Percentiles rank a stretch among this genome's conserved stretches.
phyloP scores from a whole-genome alignment of 2,888 invertebrate species.

The Alviniconcha strummeri region DNA sequence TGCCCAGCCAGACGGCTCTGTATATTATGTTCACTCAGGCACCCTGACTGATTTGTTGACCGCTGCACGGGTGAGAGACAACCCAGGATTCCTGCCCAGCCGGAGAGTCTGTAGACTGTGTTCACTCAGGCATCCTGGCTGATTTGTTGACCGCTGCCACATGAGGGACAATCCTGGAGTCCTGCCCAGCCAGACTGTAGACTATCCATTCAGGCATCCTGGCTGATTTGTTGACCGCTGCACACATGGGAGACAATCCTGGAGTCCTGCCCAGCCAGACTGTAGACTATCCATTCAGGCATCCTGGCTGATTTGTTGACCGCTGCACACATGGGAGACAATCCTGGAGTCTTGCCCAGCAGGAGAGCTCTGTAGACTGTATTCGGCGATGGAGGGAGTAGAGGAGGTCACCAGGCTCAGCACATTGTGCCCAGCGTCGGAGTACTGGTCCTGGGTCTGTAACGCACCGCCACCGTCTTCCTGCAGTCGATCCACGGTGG shows the following conservation, averaged over 20 bases:
- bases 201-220: neutral
- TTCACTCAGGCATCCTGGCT: conserved; percentile 1
- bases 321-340: neutral
- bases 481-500: too few relatives aligned
- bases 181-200: too few relatives aligned
- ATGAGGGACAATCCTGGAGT: too few relatives aligned
- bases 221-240: conserved; percentile 19
- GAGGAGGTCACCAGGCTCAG: conserved; percentile 7
- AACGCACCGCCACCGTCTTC: too few relatives aligned
- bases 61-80: neutral
- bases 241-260: neutral
- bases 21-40: too few relatives aligned
- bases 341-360: conserved; percentile 1
- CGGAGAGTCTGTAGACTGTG: too few relatives aligned
- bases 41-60: conserved; percentile 21
- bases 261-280: neutral
- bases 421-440: conserved; percentile 20
- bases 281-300: neutral
- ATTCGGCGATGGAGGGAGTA: neutral
- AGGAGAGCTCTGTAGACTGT: neutral
- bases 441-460: neutral
- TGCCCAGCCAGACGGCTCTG: too few relatives aligned
- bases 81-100: neutral
- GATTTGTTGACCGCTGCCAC: too few relatives aligned
- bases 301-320: conserved; percentile 28